Evolutionary conservation across 2,888 invertebrate species (phyloP), one percentile per base, ranked within the genome.

Genomic region (Smittia aterrima): DNA sequence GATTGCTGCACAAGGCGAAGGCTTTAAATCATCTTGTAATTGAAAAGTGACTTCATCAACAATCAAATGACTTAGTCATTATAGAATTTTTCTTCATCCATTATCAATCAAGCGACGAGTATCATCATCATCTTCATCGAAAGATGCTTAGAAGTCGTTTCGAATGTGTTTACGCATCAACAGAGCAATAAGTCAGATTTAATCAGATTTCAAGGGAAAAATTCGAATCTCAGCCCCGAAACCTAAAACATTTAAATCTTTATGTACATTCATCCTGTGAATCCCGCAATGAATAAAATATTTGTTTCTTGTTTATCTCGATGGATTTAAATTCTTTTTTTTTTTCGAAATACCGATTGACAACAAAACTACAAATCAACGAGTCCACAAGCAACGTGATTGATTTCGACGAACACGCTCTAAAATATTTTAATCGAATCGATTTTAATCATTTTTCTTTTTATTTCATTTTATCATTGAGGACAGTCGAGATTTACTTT

Each of bases 1-100:
- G 58, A 58, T 58, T 58, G n/a, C n/a, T n/a, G 58, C 18, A 58
- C 13, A 11, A 54, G 9, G 41, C 72, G 53, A 11, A 54, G 9
- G 41, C 72, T 58, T 72, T 72, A 72, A 72, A 72, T 72, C 58
- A 72, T 72, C 72, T 27, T 27, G 53, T 72, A 72, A 72, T 62
- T 72, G 72, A 72, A 72, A 72, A 72, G 72, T 62, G 72, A 62
- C 62, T 72, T 72, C 72, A 72, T 62, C 58, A 38, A 1, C 62
- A 32, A n/a, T 38, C 24, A 71, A 71, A 71, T 62, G 38, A 38
- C 40, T 72, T 2, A 54, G 54, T 68, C 53, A 47, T 68, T 47
- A 68, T 41, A 11, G 11, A 47, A 47, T 47, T 27, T 18, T 66
- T 32, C 27, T 20, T 20, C 1, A n/a, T 67, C 13, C 18, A 67